Conservation (phyloP, 2,797 vertebrate genomes). For the Syngnathus rostellatus region DNA sequence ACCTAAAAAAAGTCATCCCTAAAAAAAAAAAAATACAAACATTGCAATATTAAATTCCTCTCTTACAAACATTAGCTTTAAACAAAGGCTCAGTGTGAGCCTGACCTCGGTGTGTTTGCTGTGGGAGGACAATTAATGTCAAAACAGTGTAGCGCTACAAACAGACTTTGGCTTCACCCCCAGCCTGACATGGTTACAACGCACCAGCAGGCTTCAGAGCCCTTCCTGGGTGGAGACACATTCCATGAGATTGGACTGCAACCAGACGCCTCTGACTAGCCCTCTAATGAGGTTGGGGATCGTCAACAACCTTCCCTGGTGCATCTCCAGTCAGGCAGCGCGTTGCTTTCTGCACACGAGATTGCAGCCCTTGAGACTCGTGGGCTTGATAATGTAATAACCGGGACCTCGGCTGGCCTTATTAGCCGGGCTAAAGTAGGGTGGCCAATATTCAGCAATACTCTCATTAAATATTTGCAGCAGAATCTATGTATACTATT, state of each 20-base stretch:
- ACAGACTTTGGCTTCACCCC: conserved; percentile 46
- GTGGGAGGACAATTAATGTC: conserved; percentile 68
- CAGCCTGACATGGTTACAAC: conserved; percentile 52
- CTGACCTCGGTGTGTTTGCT: conserved; percentile 33
- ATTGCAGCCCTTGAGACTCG: conserved; percentile 39
- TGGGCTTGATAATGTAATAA: conserved; percentile 49
- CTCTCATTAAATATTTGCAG: conserved; percentile 48
- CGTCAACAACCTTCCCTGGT: conserved; percentile 61
- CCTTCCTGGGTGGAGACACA: conserved; percentile 59
- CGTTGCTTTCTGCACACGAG: conserved; percentile 22
- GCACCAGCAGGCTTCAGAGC: conserved; percentile 59
- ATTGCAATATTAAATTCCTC: neutral
- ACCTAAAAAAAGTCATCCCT: too few relatives aligned
- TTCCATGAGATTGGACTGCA: conserved; percentile 67
- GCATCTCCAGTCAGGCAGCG: conserved; percentile 34
- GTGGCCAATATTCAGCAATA: conserved; percentile 29
- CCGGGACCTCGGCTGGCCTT: conserved; percentile 46
- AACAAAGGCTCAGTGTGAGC: conserved; percentile 29
- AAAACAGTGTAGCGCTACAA: conserved; percentile 56
- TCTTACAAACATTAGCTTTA: conserved; percentile 20
- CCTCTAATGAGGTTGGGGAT: conserved; percentile 74
- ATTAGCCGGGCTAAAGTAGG: conserved; percentile 48
- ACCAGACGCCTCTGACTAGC: conserved; percentile 51
- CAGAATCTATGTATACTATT: conserved; percentile 10
- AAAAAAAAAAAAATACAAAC: too few relatives aligned